Conservation (phyloP, 2,113 vertebrate genomes). For the Syrmaticus mikado region DNA sequence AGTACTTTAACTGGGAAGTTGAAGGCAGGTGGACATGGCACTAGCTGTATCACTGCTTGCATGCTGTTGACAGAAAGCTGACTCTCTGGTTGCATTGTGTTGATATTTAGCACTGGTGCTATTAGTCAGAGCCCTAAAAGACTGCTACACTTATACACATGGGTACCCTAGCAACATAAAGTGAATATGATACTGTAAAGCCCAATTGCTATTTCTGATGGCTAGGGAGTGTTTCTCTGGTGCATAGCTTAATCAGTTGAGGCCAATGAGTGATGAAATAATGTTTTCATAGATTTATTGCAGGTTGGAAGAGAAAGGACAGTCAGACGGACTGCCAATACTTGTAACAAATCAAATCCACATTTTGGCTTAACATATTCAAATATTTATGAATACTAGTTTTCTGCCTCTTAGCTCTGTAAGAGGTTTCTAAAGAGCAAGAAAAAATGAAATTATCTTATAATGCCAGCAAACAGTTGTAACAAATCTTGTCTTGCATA, state of each 20-base stretch:
- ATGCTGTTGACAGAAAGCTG: not conserved
- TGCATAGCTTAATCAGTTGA: slow-evolving; percentile 18
- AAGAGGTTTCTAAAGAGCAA: slow-evolving; percentile 17
- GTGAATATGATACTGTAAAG: not conserved
- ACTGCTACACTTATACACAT: not conserved
- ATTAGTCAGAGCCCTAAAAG: not conserved
- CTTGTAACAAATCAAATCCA: slow-evolving; percentile 40
- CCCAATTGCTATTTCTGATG: not conserved
- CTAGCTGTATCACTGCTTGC: not conserved
- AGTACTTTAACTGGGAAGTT: not conserved
- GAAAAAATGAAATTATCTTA: not conserved
- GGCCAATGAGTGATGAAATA: slow-evolving; percentile 25
- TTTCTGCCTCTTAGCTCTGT: not conserved
- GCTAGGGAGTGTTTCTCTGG: not conserved
- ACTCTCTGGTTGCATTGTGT: not conserved
- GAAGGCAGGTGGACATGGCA: not conserved
- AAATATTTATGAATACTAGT: slow-evolving; percentile 23
- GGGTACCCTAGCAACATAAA: not conserved
- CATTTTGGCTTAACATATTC: slow-evolving; percentile 20
- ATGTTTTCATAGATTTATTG: slow-evolving; percentile 32
- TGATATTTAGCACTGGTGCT: not conserved
- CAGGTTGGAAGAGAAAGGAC: not conserved
- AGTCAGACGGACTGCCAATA: slow-evolving; percentile 14
- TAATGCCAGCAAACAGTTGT: slow-evolving; percentile 8
- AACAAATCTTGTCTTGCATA: slow-evolving; percentile 40